Conservation (phyloP, 1,140 invertebrate species). For the Caenorhabditis tropicalis region DNA sequence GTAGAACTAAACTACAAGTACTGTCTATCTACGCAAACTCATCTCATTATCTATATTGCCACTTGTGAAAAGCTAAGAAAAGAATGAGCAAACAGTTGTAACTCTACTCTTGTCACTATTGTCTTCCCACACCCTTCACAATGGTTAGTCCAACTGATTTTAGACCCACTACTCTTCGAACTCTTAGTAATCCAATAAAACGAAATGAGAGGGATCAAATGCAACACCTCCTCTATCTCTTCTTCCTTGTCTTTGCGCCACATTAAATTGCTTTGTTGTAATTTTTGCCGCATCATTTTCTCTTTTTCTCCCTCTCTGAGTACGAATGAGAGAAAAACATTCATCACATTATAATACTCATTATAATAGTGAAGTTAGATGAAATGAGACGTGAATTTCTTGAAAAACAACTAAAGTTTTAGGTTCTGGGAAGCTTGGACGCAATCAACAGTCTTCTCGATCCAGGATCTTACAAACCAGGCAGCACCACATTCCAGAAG, state of each 20-base stretch:
- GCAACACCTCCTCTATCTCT: neutral
- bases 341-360: neutral
- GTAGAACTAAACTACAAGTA: neutral
- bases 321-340: neutral
- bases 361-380: neutral
- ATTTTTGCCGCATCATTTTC: slow-evolving; percentile 28
- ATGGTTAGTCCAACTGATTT: neutral
- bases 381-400: neutral
- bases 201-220: neutral
- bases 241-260: neutral
- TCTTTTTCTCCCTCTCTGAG: neutral
- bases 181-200: slow-evolving; percentile 16
- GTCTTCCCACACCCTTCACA: neutral
- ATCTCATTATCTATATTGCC: slow-evolving; percentile 26
- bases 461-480: neutral
- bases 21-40: neutral
- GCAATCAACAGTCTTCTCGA: slow-evolving; percentile 21
- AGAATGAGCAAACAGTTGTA: neutral
- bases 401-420: neutral
- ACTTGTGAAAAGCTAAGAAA: neutral
- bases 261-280: slow-evolving; percentile 12
- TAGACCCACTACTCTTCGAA: neutral
- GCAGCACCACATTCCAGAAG: slow-evolving; percentile 22
- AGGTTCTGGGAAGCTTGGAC: slow-evolving; percentile 18
- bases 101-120: neutral